Evolutionary conservation across 2,113 vertebrate species (phyloP), one percentile per base, ranked within the genome.

Genomic region (Terrapene triunguis): DNA sequence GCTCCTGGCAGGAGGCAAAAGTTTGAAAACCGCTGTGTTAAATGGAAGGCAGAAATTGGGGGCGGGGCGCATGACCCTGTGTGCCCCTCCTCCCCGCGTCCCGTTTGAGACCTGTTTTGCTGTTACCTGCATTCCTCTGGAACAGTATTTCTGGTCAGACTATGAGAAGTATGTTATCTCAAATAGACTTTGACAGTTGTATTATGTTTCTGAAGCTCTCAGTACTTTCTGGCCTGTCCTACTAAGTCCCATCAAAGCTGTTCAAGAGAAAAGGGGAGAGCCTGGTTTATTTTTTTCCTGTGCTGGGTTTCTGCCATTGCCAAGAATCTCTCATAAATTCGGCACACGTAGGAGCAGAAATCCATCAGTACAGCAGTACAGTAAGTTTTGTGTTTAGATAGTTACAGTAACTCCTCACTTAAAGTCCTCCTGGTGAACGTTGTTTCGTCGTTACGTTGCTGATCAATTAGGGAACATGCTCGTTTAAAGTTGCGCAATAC

Each of bases 171-270:
- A 14, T 82, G 59, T 89, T 87, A 94, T 87, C 42, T 51, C 42
- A 51, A 85, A 95, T 72, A n/a, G 85, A 89, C 24, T 76, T 80
- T 87, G 92, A 89, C 62, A 84, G 80, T 57, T 89, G 35, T 7
- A 17, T 84, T 84, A 35, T 59, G 62, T 81, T 96, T 88, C 57
- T 78, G 25, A 84, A 94, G 27, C 32, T 84, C 84, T 94, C 35
- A 57, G 80, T 65, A 10, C 62, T 85, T 2, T 90, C 82, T 82
- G 90, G 42, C 38, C 48, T 90, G 62, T 80, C 96, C n/a, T 74
- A 86, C 22, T 10, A 83, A 93, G 87, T 91, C 32, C 50, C 84
- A 42, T 92, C 85, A 94, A 93, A 96, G 38, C 55, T 93, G 48
- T 76, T 93, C 88, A 79, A 81, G 65, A 79, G 74, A 91, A 93